These are phyloP conservation scores for Protodeltote pygarga DNA, from an alignment of 2,888 invertebrate genomes.

Conservation along the genomic window DNA sequence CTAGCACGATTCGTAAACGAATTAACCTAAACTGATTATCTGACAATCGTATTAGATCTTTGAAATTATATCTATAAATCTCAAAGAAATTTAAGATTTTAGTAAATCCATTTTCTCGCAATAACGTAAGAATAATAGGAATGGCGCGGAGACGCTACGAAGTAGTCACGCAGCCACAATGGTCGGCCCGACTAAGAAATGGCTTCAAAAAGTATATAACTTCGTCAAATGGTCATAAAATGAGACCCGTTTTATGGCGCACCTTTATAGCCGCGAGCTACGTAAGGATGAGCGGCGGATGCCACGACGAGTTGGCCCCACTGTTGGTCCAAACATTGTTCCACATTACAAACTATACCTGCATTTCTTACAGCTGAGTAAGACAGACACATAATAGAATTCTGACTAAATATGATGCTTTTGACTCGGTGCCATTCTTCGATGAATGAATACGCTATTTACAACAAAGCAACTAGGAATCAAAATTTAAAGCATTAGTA, in stretches of 20 bases:
- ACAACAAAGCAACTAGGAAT: constrained; percentile 14
- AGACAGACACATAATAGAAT: constrained; percentile 38
- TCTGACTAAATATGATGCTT: constrained; percentile 19
- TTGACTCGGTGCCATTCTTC: constrained; percentile 24
- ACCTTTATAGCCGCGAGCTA: constrained; percentile 81
- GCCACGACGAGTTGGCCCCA: constrained; percentile 59
- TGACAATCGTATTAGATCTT: constrained; percentile 64
- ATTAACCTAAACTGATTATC: constrained; percentile 75
- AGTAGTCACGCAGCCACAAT: constrained; percentile 79
- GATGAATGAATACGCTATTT: constrained; percentile 21
- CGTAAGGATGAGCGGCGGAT: constrained; percentile 76
- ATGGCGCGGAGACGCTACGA: constrained; percentile 61
- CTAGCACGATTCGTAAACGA: constrained; percentile 78
- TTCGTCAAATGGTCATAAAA: constrained; percentile 85
- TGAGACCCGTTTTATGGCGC: constrained; percentile 83
- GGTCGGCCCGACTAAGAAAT: constrained; percentile 75
- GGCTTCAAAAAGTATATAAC: constrained; percentile 83
- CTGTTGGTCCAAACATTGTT: constrained; percentile 54
- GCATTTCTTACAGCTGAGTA: constrained; percentile 47
- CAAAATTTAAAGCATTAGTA: too few species aligned
- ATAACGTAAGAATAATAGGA: constrained; percentile 69
- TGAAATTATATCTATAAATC: constrained; percentile 50
- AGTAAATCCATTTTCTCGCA: constrained; percentile 57
- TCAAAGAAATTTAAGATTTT: constrained; percentile 54
- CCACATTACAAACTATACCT: constrained; percentile 42